Evolutionary conservation across 2,113 vertebrate genomes (phyloP).

Genomic region (Patagioenas fasciata): DNA sequence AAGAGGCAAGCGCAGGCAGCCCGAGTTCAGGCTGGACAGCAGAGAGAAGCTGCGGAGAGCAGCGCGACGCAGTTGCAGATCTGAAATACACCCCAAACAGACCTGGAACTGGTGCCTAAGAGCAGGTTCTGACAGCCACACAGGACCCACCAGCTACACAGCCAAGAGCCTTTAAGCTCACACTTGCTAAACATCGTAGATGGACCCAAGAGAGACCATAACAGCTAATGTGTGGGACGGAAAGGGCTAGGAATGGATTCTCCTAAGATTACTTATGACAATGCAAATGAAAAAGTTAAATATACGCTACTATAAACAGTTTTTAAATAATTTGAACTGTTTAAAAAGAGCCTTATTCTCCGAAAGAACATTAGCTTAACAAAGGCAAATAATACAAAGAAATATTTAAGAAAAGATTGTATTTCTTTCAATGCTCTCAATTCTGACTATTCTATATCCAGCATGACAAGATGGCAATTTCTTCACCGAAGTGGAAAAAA

Average conservation of each 20-base stretch:
- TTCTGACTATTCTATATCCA: neutral
- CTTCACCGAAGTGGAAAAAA: neutral
- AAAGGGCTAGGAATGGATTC: neutral
- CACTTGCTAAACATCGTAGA: neutral
- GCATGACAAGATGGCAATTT: neutral
- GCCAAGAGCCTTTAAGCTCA: neutral
- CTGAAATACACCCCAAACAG: neutral
- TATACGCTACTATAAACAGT: neutral
- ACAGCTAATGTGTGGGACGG: neutral
- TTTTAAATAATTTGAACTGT: neutral
- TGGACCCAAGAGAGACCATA: neutral
- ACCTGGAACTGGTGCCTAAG: neutral
- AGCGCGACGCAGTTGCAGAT: rapidly evolving
- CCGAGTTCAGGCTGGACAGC: neutral
- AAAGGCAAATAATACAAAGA: neutral
- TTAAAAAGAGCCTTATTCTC: neutral
- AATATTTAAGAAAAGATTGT: neutral
- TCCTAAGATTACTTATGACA: neutral
- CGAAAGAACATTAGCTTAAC: neutral
- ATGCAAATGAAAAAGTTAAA: neutral
- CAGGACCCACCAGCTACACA: no score
- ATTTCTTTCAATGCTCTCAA: neutral
- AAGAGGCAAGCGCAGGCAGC: neutral
- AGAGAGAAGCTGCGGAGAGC: neutral
- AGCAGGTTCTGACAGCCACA: neutral